Base-by-base conservation (phyloP, 2,888 invertebrate genomes). In the Drosophila imparisetae region DNA sequence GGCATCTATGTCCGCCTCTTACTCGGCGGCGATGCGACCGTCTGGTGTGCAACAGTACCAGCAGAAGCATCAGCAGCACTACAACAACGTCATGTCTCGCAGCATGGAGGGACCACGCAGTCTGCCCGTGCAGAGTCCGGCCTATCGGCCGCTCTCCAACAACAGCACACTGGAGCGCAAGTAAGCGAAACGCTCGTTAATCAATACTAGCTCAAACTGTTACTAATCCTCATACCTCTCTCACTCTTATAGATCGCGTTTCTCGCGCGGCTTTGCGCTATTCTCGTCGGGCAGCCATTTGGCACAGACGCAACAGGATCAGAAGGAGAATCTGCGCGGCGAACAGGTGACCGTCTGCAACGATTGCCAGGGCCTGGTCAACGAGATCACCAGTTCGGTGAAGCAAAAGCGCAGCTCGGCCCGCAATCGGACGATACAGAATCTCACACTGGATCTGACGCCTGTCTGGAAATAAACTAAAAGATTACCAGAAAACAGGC, bases 321-420 rank as follows among this genome's bases (percentile, higher is more conserved):
- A 94, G 52, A 94, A 94, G 70, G 96, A 96, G 91, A 94, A 95
- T 27, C 93, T 96, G 55, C 95, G 95, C 71, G 96, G 96, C 80
- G 96, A 97, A 71, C 95, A 96, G 91, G 97, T 98, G 96, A 96
- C 96, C 73, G 98, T 98, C 55, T 98, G 98, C 92, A 96, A 97
- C 93, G 98, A 98, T 94, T 98, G 98, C 94, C 97, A 97, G 92
- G 96, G 97, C 72, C 97, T 98, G 96, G 97, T 98, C 70, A 95
- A 98, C 86, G 97, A 98, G 94, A 98, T 98, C 92, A 98, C 98
- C 92, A 96, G 97, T 93, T 97, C 98, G 29, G 79, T 95, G 96
- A 92, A 92, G 70, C 96, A 96, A 68, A 96, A 96, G 75, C 95
- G 97, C 87, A 96, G 98, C 68, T 96, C 96, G 66, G 96, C 96